Conservation (phyloP, 2,113 vertebrate species). For the Atractosteus spatula region DNA sequence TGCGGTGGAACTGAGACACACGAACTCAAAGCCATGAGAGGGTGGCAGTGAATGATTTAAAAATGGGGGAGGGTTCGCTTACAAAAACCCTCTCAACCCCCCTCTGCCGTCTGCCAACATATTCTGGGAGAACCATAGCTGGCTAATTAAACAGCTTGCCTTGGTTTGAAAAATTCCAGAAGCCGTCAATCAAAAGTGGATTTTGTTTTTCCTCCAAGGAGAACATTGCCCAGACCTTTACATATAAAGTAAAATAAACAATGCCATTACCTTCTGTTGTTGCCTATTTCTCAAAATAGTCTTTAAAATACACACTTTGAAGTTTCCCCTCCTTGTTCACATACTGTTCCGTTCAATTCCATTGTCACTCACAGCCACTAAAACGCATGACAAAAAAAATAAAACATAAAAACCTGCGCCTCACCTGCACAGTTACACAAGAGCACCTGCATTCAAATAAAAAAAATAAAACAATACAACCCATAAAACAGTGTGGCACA, state of each 20-base stretch:
- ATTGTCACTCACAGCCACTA: conserved; percentile 14
- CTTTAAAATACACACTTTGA: background rate
- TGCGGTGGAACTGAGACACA: background rate
- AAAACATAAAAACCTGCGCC: conserved; percentile 47
- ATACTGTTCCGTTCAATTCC: conserved; percentile 35
- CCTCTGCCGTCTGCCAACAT: no score
- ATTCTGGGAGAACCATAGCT: no score
- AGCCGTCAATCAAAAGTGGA: background rate
- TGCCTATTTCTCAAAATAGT: background rate
- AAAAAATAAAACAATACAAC: conserved; percentile 52
- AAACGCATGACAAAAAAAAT: conserved; percentile 24
- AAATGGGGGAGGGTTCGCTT: background rate
- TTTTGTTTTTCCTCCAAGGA: background rate
- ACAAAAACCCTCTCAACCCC: no score
- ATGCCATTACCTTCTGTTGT: conserved; percentile 35
- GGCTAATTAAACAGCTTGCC: no score
- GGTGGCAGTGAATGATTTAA: background rate
- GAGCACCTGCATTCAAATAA: conserved; percentile 57
- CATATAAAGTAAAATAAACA: conserved; percentile 13
- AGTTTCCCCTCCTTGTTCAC: conserved; percentile 24
- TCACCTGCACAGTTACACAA: conserved; percentile 50
- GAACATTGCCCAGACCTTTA: conserved; percentile 16
- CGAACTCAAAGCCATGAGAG: background rate
- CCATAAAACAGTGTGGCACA: conserved; percentile 60
- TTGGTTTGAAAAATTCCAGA: no score